Conservation (phyloP, 1,140 invertebrate species). For the Megathymus violae region DNA sequence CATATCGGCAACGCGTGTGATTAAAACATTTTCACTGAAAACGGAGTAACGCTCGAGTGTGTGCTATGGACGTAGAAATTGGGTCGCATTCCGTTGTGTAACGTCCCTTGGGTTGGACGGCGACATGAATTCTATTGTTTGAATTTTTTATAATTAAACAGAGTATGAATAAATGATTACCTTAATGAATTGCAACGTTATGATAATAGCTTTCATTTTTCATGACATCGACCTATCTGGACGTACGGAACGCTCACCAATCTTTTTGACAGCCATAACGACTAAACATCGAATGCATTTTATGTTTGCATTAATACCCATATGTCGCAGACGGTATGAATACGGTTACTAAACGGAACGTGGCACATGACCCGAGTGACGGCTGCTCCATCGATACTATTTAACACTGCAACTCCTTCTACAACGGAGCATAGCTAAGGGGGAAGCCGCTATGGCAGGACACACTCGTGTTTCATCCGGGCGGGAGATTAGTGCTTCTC, state of each 20-base stretch:
- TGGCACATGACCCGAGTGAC: too few relatives aligned
- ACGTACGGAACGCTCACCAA: background rate
- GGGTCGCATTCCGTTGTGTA: conserved; percentile 53
- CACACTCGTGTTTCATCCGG: too few relatives aligned
- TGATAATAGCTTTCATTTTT: conserved; percentile 21
- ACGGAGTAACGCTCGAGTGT: conserved; percentile 49
- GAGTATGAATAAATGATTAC: conserved; percentile 27
- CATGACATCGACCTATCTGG: conserved; percentile 8
- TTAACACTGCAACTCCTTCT: too few relatives aligned
- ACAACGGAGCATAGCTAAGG: too few relatives aligned
- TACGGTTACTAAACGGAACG: too few relatives aligned
- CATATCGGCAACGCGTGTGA: conserved; percentile 48
- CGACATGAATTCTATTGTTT: conserved; percentile 35
- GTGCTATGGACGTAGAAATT: conserved; percentile 50
- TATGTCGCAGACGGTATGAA: too few relatives aligned
- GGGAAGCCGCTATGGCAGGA: too few relatives aligned
- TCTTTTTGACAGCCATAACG: too few relatives aligned
- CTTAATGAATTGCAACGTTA: conserved; percentile 14
- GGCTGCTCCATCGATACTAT: too few relatives aligned
- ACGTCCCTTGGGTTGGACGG: conserved; percentile 40
- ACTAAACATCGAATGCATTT: too few relatives aligned
- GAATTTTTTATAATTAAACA: conserved; percentile 29
- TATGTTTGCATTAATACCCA: too few relatives aligned
- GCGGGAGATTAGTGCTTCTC: too few relatives aligned
- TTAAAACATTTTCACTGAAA: conserved; percentile 53